A percentile compares a stretch with the other conserved stretches of the same genome.
Evolutionary conservation across 2,888 invertebrate genomes (phyloP).

Genomic region (Cataglyphis cursor): DNA sequence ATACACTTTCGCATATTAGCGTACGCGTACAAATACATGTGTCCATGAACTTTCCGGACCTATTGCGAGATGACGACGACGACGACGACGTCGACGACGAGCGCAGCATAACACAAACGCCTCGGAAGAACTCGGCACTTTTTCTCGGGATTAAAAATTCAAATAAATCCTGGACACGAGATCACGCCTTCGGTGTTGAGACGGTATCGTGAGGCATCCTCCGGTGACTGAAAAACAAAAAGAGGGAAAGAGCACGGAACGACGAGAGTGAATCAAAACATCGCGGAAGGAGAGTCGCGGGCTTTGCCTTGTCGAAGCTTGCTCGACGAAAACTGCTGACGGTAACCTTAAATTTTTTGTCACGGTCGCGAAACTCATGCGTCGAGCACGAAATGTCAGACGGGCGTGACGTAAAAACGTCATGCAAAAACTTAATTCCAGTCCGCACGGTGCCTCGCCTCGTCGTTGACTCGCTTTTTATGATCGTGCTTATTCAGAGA

Average conservation of each 20-base stretch:
- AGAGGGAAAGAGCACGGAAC: constrained; percentile 1
- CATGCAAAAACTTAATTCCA: constrained; percentile 3
- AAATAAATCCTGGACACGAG: neutral
- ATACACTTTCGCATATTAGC: neutral
- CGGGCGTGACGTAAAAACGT: constrained; percentile 21
- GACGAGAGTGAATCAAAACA: constrained; percentile 39
- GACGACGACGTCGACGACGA: neutral
- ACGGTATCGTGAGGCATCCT: constrained; percentile 46
- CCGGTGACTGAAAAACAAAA: neutral
- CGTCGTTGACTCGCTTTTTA: constrained; percentile 67
- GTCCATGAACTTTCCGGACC: constrained; percentile 45
- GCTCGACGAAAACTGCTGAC: neutral
- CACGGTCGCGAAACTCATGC: neutral
- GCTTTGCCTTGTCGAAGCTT: neutral
- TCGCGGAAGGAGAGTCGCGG: neutral
- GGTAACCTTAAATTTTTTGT: neutral
- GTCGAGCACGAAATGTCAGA: neutral
- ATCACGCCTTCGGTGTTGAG: constrained; percentile 27
- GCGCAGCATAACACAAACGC: constrained; percentile 15
- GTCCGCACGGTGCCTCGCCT: constrained; percentile 57
- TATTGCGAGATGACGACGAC: constrained; percentile 18
- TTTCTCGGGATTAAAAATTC: neutral
- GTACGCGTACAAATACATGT: neutral
- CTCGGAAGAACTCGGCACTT: neutral
- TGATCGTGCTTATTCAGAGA: constrained; percentile 31